Percentiles rank a stretch among this genome's conserved stretches.
phyloP scores from a whole-genome alignment of 2,888 invertebrate species.

The Drosophila cognata region DNA sequence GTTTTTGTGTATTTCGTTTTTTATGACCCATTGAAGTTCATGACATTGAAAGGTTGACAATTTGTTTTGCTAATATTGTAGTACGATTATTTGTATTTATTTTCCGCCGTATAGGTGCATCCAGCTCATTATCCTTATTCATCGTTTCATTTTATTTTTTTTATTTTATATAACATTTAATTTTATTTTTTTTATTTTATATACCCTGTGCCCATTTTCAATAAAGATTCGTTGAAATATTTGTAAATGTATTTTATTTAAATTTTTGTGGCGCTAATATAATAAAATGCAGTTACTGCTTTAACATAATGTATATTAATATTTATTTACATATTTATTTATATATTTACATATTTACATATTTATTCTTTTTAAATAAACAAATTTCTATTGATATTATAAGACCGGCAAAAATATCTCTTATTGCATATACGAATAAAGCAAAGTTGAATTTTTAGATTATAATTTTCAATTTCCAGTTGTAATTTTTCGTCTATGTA shows the following conservation, averaged over 20 bases:
- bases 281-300: background rate
- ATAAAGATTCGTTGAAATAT: background rate
- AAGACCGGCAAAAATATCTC: background rate
- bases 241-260: background rate
- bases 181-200: background rate
- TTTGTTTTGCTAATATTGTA: constrained; percentile 30
- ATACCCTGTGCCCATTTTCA: background rate
- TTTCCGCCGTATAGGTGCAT: constrained; percentile 15
- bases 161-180: too few relatives aligned
- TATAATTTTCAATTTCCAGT: background rate
- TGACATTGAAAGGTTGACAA: constrained; percentile 68
- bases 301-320: background rate
- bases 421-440: background rate
- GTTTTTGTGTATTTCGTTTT: constrained; percentile 56
- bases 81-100: constrained; percentile 8
- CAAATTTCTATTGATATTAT: background rate
- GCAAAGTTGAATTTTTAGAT: background rate
- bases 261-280: background rate
- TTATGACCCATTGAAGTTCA: constrained; percentile 77
- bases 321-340: background rate
- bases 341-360: too few relatives aligned
- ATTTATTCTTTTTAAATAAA: background rate
- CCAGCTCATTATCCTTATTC: constrained; percentile 56
- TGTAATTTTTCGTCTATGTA: background rate
- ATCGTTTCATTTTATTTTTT: background rate